phyloP scores from a whole-genome alignment of 2,113 vertebrate genomes.

The Vulpes vulpes region DNA sequence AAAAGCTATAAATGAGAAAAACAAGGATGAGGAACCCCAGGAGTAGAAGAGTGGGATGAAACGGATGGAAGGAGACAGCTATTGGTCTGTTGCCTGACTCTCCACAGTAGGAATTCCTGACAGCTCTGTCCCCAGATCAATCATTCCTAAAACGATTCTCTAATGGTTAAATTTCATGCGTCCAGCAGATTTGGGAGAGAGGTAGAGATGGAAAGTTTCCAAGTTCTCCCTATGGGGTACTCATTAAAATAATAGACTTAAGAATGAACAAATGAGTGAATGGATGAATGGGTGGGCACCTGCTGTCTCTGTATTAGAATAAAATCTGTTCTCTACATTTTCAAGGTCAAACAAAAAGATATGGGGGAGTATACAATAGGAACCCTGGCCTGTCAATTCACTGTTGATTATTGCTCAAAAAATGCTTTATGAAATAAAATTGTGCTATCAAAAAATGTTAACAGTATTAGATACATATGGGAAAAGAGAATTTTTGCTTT shows the following conservation, averaged over 20 bases:
- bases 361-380: not conserved
- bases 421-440: not conserved
- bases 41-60: not conserved
- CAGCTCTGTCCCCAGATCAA: not conserved
- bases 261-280: slow-evolving; percentile 56
- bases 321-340: slow-evolving; percentile 41
- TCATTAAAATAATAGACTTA: slow-evolving; percentile 66
- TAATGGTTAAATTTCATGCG: slow-evolving; percentile 19
- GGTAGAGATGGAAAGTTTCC: not conserved
- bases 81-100: not conserved
- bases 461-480: not conserved
- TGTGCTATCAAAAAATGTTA: not conserved
- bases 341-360: slow-evolving; percentile 60
- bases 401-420: not conserved
- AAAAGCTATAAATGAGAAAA: not conserved
- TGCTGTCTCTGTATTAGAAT: slow-evolving; percentile 38
- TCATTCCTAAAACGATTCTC: slow-evolving; percentile 46
- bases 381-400: not conserved
- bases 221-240: slow-evolving; percentile 10
- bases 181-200: not conserved
- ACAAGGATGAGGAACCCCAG: not conserved
- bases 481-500: not conserved
- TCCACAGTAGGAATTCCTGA: not conserved
- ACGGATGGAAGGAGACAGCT: not conserved
- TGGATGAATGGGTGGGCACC: slow-evolving; percentile 15